A percentile compares a stretch with the other conserved stretches of the same genome.
phyloP scores from a whole-genome alignment of 2,797 vertebrate species.

The Oryzias sinensis region DNA sequence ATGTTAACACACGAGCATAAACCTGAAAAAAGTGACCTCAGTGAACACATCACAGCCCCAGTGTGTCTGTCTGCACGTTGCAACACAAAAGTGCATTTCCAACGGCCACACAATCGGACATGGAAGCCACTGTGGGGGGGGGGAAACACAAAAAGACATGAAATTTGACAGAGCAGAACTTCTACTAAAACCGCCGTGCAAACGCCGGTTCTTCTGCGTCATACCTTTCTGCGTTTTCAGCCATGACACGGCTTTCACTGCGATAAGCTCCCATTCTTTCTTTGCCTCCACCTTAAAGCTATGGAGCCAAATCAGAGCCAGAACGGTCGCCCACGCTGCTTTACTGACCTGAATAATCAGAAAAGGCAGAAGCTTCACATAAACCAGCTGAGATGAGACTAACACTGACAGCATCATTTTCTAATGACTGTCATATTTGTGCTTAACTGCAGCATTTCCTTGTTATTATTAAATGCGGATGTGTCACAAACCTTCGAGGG shows the following conservation, averaged over 20 bases:
- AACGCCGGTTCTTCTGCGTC: not conserved
- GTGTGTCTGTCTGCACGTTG: slow-evolving; percentile 32
- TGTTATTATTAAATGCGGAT: not conserved
- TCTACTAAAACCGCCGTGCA: not conserved
- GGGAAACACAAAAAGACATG: not conserved
- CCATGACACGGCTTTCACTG: slow-evolving; percentile 78
- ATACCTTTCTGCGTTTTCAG: slow-evolving; percentile 72
- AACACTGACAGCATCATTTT: not conserved
- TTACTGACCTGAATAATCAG: slow-evolving; percentile 43
- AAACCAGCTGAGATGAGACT: not conserved
- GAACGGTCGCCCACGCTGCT: slow-evolving; percentile 77
- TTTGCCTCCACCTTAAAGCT: slow-evolving; percentile 51
- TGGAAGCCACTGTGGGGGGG: slow-evolving; percentile 24
- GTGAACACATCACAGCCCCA: slow-evolving; percentile 42
- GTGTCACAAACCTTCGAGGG: slow-evolving; percentile 5
- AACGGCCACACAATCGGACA: slow-evolving; percentile 50
- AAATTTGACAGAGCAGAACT: not conserved
- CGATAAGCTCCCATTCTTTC: slow-evolving; percentile 82
- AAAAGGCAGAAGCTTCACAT: not conserved
- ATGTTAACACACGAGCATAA: not conserved
- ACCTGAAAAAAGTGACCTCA: not conserved
- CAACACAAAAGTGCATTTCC: slow-evolving; percentile 57
- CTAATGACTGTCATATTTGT: not conserved
- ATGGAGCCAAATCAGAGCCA: slow-evolving; percentile 84
- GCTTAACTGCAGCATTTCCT: not conserved